Evolutionary conservation across 2,888 invertebrate genomes (phyloP), one percentile per base, ranked within the genome.

Genomic region (Melangyna quadrimaculata): DNA sequence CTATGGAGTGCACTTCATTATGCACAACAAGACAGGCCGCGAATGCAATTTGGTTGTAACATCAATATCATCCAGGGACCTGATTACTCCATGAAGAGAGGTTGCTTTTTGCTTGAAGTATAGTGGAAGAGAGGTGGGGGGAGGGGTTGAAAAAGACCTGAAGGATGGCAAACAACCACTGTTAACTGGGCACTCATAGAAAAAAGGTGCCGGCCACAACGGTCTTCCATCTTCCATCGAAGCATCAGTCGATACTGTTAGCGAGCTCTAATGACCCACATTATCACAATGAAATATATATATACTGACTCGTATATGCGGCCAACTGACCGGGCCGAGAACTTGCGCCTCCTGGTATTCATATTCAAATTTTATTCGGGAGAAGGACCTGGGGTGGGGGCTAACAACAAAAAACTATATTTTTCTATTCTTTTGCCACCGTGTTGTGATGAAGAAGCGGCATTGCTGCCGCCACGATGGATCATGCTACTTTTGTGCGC

Each of bases 251-350:
- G 77, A 81, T 86, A 77, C 86, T 86, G 86, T 80, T 86, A 80
- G 86, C 65, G 48, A 86, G 86, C 73, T 81, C 86, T 86, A 81
- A 86, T 86, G 86, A 86, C 86, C 86, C 86, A 86, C 86, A 86
- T 86, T 86, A 86, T 73, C 81, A 86, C 81, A 86, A 86, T 78
- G 86, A 78, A 81, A 77, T 77, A 73, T 59, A 69, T 57, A 70
- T 59, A 43, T 17, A 43, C 51, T n/a, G n/a, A n/a, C n/a, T n/a
- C n/a, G n/a, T n/a, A 57, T 27, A 29, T 35, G 43, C 29, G 48
- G 17, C 55, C 35, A 48, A 5, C 12, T 3, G 32, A 19, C 17
- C 63, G 29, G 63, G 35, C 48, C 70, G 37, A 65, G 43, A 51
- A 72, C 63, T 63, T 81, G 75, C 17, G 17, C 77, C 86, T 80